Percentiles rank a stretch among this genome's conserved stretches.
Conservation (phyloP, 2,113 vertebrate genomes). For the Takifugu bimaculatus region DNA sequence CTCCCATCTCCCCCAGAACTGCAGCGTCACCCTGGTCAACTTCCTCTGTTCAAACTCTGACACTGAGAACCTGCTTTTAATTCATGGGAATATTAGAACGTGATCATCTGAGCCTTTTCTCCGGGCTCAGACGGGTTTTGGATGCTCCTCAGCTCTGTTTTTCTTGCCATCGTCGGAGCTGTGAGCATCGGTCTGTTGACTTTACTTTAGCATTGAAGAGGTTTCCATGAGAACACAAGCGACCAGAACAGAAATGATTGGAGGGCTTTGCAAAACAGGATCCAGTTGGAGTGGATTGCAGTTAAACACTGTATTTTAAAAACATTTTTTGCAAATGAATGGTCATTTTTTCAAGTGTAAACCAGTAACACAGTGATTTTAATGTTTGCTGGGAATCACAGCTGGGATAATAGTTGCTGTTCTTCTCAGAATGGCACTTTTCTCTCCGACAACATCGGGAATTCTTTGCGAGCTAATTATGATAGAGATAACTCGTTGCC, state of each 20-base stretch:
- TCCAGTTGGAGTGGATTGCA: background rate
- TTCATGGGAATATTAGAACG: no score
- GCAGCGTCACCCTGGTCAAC: no score
- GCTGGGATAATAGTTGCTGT: no score
- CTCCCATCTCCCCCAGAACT: no score
- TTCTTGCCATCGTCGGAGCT: slow-evolving; percentile 20
- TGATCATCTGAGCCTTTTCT: no score
- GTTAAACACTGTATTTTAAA: background rate
- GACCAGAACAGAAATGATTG: slow-evolving; percentile 9
- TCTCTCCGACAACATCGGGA: background rate
- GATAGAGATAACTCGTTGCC: background rate
- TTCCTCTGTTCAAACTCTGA: no score
- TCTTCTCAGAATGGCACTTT: background rate
- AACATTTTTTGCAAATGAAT: background rate
- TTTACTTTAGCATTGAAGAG: slow-evolving; percentile 27
- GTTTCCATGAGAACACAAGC: slow-evolving; percentile 50
- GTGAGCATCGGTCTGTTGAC: slow-evolving; percentile 5
- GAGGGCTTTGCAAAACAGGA: background rate
- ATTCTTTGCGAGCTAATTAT: slow-evolving; percentile 33
- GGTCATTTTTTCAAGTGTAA: no score
- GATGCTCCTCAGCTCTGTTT: background rate
- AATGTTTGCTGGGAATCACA: no score
- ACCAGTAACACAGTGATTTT: no score
- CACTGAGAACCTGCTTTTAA: no score
- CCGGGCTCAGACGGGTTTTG: no score